phyloP scores from a whole-genome alignment of 2,888 invertebrate genomes.

The Ommatoiulus sabulosus region DNA sequence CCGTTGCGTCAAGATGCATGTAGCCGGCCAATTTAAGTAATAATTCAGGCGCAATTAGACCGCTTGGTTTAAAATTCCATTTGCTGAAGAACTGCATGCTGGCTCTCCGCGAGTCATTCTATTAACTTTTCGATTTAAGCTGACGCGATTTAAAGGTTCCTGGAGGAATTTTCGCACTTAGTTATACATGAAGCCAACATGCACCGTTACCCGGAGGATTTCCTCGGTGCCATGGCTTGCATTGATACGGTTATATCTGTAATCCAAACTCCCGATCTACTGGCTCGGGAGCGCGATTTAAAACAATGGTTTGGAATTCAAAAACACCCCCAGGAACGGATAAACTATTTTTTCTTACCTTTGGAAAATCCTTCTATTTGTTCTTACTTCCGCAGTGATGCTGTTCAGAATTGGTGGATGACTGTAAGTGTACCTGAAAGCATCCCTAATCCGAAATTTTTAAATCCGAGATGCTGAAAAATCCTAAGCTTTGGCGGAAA shows the following conservation, averaged over 20 bases:
- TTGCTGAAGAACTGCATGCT: not conserved
- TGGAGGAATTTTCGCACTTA: not conserved
- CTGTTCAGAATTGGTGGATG: not conserved
- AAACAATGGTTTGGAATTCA: not conserved
- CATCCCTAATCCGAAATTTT: too few relatives aligned
- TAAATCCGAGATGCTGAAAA: too few relatives aligned
- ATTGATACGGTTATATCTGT: not conserved
- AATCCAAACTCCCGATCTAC: not conserved
- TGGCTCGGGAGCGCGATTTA: not conserved
- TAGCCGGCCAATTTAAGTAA: not conserved
- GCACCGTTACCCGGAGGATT: not conserved
- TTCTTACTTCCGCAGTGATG: not conserved
- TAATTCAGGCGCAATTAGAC: slow-evolving; percentile 15
- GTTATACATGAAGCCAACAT: not conserved
- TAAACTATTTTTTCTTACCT: not conserved
- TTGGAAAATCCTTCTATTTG: not conserved
- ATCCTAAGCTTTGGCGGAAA: too few relatives aligned
- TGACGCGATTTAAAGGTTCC: not conserved
- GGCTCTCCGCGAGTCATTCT: not conserved
- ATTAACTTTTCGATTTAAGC: not conserved
- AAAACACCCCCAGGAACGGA: not conserved
- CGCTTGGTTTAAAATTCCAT: not conserved
- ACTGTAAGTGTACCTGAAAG: too few relatives aligned
- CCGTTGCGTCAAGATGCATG: not conserved
- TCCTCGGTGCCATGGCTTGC: not conserved